Base-by-base conservation (phyloP, 2,797 vertebrate species). In the Sylvia borin region DNA sequence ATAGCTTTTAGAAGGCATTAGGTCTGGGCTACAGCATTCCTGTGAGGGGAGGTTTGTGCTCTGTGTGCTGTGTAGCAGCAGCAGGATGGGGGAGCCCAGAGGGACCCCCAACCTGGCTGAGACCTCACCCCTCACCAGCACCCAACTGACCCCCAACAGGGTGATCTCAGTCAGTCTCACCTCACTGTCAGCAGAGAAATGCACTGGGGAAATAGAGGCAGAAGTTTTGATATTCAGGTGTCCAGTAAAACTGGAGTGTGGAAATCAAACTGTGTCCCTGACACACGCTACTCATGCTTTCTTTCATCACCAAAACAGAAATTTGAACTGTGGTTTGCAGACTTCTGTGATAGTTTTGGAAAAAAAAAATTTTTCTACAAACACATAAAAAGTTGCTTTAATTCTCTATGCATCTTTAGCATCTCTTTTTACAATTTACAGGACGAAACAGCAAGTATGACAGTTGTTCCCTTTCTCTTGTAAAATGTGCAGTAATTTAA, bases 11-110 rank as follows among this genome's bases (percentile, higher is more conserved):
- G 11, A 77, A 53, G 10, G n/a, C 10, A 18, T 60, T 34, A 8
- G 42, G 19, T 27, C 9, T 72, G 55, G 21, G 24, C 36, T 68
- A n/a, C 64, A 86, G 32, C 10, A 16, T 16, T 55, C 14, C 19
- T 2, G 0, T 25, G 18, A 45, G 10, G 19, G 25, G 1, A 5
- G 61, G 29, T 0, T 2, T n/a, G n/a, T 38, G 42, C 29, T 53
- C 42, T 47, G 26, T 13, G 47, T 70, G 32, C 19, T 71, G 38
- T 13, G 71, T 7, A 21, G 13, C 43, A 27, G 9, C 34, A 45
- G 47, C 1, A 10, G 75, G 48, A 53, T 25, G 9, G 0, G 42
- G 20, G 6, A 53, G 4, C 22, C 40, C 10, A 7, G 40, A 66
- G 34, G 29, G 42, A 65, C 65, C 51, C 7, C 3, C 4, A 48